Evolutionary conservation across 2,113 vertebrate species (phyloP), one percentile per base, ranked within the genome.

Genomic region (Alosa alosa): DNA sequence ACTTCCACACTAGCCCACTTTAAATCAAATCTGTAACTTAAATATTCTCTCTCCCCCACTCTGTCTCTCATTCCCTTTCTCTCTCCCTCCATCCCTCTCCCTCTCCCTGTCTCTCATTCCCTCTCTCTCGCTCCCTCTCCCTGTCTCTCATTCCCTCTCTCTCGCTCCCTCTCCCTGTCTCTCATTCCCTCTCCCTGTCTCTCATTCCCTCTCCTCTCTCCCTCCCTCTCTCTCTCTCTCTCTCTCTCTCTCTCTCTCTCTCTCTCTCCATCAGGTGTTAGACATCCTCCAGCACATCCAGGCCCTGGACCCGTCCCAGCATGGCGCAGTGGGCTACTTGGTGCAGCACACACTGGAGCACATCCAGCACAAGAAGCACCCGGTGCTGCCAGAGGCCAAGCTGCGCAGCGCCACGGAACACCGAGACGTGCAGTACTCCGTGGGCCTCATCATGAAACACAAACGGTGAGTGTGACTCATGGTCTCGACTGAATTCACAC

Each of bases 251-350:
- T 82, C 20, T 2, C 9, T 44, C 9, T 52, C 11, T 81, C 25
- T 52, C 15, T 1, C 57, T 25, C 6, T 46, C 25, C 50, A 36
- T 87, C 88, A 99, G 98, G 98, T 99, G 25, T 94, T 99, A 91
- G 98, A 99, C 92, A 99, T 99, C 91, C 94, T 99, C 84, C 98
- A 99, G 94, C 97, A 98, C 72, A 99, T 99, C 86, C 98, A 99
- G 88, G 97, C 96, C 0, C 88, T 99, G 87, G 98, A 99, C 85
- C 98, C 98, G 0, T 97, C 97, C 0, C 97, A 99, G 93, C 98
- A 99, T 0, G 97, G 97, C 7, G 97, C 98, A 0, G 98, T 99
- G 50, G 97, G 97, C 7, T 99, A 99, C 88, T 91, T 99, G 90
- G 97, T 99, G 60, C 98, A 99, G 84, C 98, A 99, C 85, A 99